Percentiles rank a stretch among this genome's conserved stretches.
phyloP scores from a whole-genome alignment of 2,888 invertebrate genomes.

The Micoletzkya japonica region DNA sequence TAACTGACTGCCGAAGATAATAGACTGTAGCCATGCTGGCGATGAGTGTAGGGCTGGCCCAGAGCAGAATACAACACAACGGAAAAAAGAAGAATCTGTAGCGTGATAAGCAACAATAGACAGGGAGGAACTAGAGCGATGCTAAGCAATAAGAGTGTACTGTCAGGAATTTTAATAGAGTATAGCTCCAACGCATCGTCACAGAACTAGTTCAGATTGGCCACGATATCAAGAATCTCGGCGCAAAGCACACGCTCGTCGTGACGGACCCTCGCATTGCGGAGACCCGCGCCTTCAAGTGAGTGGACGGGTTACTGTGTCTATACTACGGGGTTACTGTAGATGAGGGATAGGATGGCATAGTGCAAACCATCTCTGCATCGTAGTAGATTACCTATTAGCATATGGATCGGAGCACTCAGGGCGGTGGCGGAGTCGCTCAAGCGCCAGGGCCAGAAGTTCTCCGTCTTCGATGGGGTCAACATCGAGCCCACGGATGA shows the following conservation, averaged over 20 bases:
- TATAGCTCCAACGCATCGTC: no score
- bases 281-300: constrained; percentile 75
- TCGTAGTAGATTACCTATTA: not conserved
- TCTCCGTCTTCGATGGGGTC: constrained; percentile 71
- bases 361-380: not conserved
- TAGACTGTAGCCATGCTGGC: no score
- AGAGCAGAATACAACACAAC: no score
- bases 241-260: constrained; percentile 79
- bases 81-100: no score
- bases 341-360: not conserved
- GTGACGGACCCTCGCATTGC: constrained; percentile 81
- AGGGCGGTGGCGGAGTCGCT: constrained; percentile 77
- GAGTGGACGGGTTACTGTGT: no score
- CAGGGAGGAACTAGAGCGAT: no score
- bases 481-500: constrained; percentile 85
- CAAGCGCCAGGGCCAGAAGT: constrained; percentile 75
- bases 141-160: no score
- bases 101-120: no score
- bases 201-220: constrained; percentile 37
- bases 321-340: not conserved
- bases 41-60: no score
- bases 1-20: no score
- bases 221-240: constrained; percentile 77
- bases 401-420: not conserved
- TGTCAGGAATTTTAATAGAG: no score